A percentile compares a stretch with the other conserved stretches of the same genome.
Evolutionary conservation across 2,888 invertebrate species (phyloP).

Genomic region (Dryobotodes eremita): DNA sequence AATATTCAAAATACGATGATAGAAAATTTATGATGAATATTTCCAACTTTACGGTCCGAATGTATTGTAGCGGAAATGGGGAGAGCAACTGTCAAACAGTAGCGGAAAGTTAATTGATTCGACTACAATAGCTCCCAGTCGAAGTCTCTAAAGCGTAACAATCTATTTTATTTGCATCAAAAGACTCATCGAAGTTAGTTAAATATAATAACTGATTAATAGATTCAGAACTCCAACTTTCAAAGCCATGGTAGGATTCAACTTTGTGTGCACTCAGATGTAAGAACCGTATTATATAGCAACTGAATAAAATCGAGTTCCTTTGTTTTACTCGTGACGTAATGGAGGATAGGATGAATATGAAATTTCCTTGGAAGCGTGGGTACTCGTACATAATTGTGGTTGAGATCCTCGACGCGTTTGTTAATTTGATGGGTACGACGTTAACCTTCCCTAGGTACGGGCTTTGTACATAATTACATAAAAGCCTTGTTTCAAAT

Average conservation of each 20-base stretch:
- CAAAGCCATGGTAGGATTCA: slow-evolving; percentile 70
- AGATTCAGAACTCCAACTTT: slow-evolving; percentile 72
- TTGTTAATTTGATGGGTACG: slow-evolving; percentile 58
- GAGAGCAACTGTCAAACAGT: slow-evolving; percentile 73
- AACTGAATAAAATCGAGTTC: slow-evolving; percentile 61
- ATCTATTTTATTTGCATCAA: slow-evolving; percentile 76
- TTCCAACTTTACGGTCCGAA: slow-evolving; percentile 69
- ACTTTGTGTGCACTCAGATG: slow-evolving; percentile 70
- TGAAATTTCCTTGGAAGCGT: slow-evolving; percentile 58
- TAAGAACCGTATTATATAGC: slow-evolving; percentile 66
- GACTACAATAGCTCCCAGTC: slow-evolving; percentile 70
- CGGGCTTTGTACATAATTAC: slow-evolving; percentile 53
- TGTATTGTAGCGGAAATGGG: slow-evolving; percentile 70
- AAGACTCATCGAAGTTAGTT: slow-evolving; percentile 74
- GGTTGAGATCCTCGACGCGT: slow-evolving; percentile 58
- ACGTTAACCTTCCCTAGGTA: slow-evolving; percentile 49
- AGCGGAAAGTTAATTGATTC: slow-evolving; percentile 77
- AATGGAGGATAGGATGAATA: slow-evolving; percentile 56
- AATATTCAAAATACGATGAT: slow-evolving; percentile 64
- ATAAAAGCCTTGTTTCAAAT: slow-evolving; percentile 54
- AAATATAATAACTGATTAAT: slow-evolving; percentile 78
- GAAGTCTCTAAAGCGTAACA: slow-evolving; percentile 70
- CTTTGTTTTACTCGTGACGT: slow-evolving; percentile 64
- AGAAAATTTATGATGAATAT: slow-evolving; percentile 69
- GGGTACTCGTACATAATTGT: slow-evolving; percentile 61